Conservation (phyloP, 1,140 invertebrate species). For the Centruroides sculpturatus region DNA sequence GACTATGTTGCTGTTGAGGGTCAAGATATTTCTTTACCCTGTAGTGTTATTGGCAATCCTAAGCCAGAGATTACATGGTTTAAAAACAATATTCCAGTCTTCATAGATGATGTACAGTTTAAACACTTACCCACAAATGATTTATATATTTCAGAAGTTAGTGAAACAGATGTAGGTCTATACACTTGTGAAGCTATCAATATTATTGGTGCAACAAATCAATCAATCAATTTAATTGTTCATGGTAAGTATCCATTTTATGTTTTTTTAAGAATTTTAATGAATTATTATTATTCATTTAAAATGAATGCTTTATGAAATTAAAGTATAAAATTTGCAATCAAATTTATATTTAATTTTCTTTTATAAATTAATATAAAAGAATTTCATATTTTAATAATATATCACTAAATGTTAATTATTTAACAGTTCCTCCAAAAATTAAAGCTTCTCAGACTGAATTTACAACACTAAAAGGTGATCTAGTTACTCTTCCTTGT, state of each 20-base stretch:
- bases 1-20: slow-evolving; percentile 8
- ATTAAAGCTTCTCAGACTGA: neutral
- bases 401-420: neutral
- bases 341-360: no score
- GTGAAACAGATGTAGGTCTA: slow-evolving; percentile 25
- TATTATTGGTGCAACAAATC: slow-evolving; percentile 23
- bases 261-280: no score
- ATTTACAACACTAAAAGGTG: slow-evolving; percentile 5
- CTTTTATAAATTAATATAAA: no score
- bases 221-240: slow-evolving; percentile 20
- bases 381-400: no score
- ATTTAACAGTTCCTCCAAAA: slow-evolving; percentile 9
- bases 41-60: slow-evolving; percentile 17
- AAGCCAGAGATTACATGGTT: slow-evolving; percentile 8
- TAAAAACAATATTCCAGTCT: slow-evolving; percentile 17
- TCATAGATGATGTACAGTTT: no score
- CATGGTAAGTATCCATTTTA: slow-evolving; percentile 18
- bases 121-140: slow-evolving; percentile 17
- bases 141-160: slow-evolving; percentile 30
- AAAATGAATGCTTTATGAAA: no score
- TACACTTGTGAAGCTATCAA: slow-evolving; percentile 30
- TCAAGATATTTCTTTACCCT: slow-evolving; percentile 10
- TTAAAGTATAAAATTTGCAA: no score
- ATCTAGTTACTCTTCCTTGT: slow-evolving; percentile 6
- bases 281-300: no score